phyloP scores from a whole-genome alignment of 1,140 invertebrate species.

The Leguminivora glycinivorella region DNA sequence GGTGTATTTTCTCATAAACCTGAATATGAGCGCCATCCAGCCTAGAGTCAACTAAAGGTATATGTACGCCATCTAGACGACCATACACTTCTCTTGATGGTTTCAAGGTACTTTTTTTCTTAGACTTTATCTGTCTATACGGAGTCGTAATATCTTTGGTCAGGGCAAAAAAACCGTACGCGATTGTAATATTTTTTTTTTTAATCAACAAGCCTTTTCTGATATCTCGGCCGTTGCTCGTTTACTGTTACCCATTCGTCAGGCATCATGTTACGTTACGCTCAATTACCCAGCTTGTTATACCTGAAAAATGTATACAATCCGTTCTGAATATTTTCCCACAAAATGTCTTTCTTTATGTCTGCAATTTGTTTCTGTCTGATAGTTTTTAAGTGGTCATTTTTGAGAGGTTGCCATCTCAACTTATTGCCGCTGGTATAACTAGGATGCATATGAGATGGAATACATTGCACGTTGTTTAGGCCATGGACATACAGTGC shows the following conservation, averaged over 20 bases:
- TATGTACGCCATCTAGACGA: no score
- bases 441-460: background rate
- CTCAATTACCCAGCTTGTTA: conserved; percentile 73
- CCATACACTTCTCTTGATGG: no score
- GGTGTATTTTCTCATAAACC: no score
- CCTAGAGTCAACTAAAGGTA: no score
- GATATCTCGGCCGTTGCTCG: background rate
- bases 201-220: background rate
- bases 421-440: background rate
- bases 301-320: conserved; percentile 59
- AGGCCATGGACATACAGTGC: background rate
- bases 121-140: no score
- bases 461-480: no score
- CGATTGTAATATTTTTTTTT: no score
- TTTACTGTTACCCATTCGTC: conserved; percentile 40
- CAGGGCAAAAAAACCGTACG: no score
- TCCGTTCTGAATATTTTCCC: background rate
- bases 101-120: no score
- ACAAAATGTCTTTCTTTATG: background rate
- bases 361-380: conserved; percentile 37
- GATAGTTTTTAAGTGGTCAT: conserved; percentile 12
- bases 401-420: background rate
- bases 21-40: no score
- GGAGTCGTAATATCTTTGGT: no score
- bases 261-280: conserved; percentile 61